These are phyloP conservation scores for Semnornis frantzii DNA, from an alignment of 2,113 vertebrate species.

Conservation along the genomic window DNA sequence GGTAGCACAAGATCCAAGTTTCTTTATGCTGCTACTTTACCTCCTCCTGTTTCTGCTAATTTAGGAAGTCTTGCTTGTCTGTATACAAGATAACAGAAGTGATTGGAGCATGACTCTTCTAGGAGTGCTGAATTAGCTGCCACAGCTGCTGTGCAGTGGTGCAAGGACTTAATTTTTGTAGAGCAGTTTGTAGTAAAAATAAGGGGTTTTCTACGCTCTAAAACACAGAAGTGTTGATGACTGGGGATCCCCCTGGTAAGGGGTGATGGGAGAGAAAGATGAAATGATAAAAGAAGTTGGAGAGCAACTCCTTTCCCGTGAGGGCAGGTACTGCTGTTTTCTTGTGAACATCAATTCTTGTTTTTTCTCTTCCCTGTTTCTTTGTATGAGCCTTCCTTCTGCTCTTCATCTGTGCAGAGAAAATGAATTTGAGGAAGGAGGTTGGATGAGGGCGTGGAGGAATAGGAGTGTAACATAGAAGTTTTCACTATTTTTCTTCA, in stretches of 20 bases:
- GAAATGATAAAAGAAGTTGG: background rate
- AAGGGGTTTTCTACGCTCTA: background rate
- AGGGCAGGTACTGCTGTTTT: background rate
- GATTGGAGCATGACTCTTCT: background rate
- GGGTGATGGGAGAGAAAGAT: background rate
- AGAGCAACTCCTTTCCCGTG: background rate
- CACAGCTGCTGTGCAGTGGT: background rate
- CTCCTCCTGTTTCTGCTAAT: background rate
- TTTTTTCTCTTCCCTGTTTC: background rate
- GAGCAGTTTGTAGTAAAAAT: background rate
- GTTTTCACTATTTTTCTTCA: background rate
- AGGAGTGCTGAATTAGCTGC: background rate
- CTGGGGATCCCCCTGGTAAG: background rate
- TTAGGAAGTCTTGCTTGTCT: background rate
- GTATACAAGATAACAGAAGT: background rate
- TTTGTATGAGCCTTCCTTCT: background rate
- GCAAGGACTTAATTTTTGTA: background rate
- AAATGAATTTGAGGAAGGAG: background rate
- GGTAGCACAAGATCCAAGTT: background rate
- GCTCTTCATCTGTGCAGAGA: background rate
- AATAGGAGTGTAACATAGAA: background rate
- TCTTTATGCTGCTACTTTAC: background rate
- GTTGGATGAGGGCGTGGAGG: background rate
- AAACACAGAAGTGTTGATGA: background rate
- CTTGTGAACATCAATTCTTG: background rate